Conservation (phyloP, 2,113 vertebrate genomes). For the Cavia porcellus region DNA sequence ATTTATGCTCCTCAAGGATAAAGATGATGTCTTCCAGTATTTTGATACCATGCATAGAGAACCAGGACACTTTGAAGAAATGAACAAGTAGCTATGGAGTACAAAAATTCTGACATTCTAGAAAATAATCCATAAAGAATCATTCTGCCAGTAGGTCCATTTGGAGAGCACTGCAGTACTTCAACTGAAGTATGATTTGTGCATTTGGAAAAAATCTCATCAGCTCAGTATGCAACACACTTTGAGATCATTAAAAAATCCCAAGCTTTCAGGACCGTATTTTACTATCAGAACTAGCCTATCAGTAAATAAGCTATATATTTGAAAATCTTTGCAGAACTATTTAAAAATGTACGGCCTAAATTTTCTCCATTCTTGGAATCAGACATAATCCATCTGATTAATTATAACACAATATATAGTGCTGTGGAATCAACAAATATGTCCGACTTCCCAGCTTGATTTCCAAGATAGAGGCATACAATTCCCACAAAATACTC, state of each 20-base stretch:
- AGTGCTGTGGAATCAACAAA: constrained; percentile 80
- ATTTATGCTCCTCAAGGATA: constrained; percentile 41
- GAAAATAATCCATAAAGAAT: not conserved
- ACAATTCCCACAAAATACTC: constrained; percentile 82
- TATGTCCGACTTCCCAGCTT: constrained; percentile 82
- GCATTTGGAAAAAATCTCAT: not conserved
- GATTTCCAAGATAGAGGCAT: constrained; percentile 84
- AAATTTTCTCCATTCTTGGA: constrained; percentile 49
- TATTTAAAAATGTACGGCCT: constrained; percentile 55
- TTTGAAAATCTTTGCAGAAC: not conserved
- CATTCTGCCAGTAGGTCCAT: not conserved
- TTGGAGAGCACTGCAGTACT: not conserved
- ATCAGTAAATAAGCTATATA: constrained; percentile 8
- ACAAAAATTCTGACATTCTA: not conserved
- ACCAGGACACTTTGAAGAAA: not conserved
- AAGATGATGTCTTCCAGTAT: not conserved
- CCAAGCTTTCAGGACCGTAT: not conserved
- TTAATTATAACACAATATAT: constrained; percentile 60
- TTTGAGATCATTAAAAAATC: constrained; percentile 6
- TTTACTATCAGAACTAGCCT: not conserved
- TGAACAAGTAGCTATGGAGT: not conserved
- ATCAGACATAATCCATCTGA: not conserved
- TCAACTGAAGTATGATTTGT: not conserved
- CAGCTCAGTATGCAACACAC: not conserved
- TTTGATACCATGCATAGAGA: not conserved